Percentiles rank a stretch among this genome's conserved stretches.
Evolutionary conservation across 92 coral and sea anemone species (phyloP).

Genomic region (Porites divaricata): DNA sequence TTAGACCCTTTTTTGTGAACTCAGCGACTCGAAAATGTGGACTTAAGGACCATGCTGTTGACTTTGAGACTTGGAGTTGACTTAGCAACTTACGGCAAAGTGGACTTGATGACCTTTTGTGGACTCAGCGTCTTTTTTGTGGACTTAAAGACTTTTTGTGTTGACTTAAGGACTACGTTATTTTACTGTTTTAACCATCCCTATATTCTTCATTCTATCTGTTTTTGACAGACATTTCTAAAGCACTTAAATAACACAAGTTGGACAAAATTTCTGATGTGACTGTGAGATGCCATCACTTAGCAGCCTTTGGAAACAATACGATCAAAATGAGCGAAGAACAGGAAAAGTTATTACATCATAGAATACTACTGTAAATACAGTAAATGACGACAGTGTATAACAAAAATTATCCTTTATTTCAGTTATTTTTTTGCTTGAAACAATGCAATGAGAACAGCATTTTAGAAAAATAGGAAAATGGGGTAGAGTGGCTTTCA

Average conservation of each 20-base stretch:
- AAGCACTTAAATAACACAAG: not conserved
- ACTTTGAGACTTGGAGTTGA: conserved; percentile 14
- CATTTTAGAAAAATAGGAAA: not conserved
- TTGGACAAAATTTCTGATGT: not conserved
- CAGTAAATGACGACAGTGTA: not conserved
- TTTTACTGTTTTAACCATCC: not conserved
- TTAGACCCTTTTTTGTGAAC: conserved; percentile 9
- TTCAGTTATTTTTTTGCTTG: not conserved
- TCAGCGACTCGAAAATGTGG: conserved; percentile 10
- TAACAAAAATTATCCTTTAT: not conserved
- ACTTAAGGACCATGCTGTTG: conserved; percentile 6
- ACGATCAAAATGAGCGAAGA: not conserved
- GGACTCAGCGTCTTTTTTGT: conserved; percentile 5
- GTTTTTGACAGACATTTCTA: not conserved
- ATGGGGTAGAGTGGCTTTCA: not conserved
- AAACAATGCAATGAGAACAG: not conserved
- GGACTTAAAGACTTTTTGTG: conserved; percentile 1
- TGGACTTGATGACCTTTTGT: conserved; percentile 13
- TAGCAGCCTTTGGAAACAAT: not conserved
- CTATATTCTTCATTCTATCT: not conserved
- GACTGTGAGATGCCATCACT: not conserved
- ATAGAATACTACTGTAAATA: not conserved
- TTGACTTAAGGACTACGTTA: not conserved
- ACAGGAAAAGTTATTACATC: not conserved
- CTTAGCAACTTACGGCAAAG: not conserved